Base-by-base conservation (phyloP, 2,113 vertebrate genomes). In the Carlito syrichta region DNA sequence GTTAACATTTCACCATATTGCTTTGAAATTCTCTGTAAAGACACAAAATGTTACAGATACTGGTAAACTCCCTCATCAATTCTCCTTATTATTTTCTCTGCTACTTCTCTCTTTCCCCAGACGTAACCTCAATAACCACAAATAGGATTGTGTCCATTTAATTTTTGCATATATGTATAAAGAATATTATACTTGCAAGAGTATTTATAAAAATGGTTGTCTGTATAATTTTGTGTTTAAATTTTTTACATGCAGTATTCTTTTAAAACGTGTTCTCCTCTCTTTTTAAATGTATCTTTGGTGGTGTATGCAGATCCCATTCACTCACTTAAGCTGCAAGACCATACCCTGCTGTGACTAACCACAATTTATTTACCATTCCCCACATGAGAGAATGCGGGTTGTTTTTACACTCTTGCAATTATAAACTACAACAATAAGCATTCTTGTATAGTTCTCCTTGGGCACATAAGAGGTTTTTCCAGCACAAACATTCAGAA, bases 1-100 rank as follows among this genome's bases (percentile, higher is more conserved):
- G 81, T 86, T 94, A 78, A 60, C 84, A 62, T 95, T 92, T 89
- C 40, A 50, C 52, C 78, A 54, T 69, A 81, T 73, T 95, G 58
- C 82, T 89, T 77, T 86, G 35, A 77, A 81, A 52, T 5, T 85
- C 71, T 76, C 54, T 43, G 4, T 58, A 74, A 91, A 86, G 60
- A 79, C 79, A 62, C 12, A 9, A 88, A 87, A 81, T 76, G 27
- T 63, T 71, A 58, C 13, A 86, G 48, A 54, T 1, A 6, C 22
- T 52, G 32, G n/a, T 71, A 43, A 85, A 45, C 50, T 45, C 3
- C 71, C 11, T 76, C 38, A 5, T 10, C n/a, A 8, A 17, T 17
- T 60, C 25, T 27, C 30, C n/a, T 35, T 35, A 11, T 45, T 35
- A 35, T 77, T 63, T 45, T 43, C 30, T 62, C 40, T 43, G 4